phyloP scores from a whole-genome alignment of 2,797 vertebrate genomes.

The Brachymystax lenok region DNA sequence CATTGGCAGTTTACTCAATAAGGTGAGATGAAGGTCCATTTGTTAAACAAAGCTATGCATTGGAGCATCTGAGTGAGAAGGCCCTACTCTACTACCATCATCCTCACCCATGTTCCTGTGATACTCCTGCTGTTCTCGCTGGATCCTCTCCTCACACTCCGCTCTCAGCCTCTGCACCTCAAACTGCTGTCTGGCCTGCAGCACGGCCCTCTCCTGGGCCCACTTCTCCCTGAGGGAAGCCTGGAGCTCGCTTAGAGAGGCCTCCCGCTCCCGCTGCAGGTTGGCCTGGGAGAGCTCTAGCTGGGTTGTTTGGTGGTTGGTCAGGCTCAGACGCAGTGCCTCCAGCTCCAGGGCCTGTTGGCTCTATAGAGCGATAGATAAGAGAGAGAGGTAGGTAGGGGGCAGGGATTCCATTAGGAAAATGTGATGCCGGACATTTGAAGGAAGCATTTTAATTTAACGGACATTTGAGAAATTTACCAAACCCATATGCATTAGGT shows the following conservation, averaged over 20 bases:
- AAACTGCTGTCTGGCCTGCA: conserved; percentile 79
- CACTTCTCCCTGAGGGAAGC: conserved; percentile 79
- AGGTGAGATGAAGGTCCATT: too few relatives aligned
- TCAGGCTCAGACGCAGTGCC: conserved; percentile 83
- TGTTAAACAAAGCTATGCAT: too few relatives aligned
- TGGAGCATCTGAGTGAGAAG: background rate
- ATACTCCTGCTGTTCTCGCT: conserved; percentile 64
- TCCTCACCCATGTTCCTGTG: conserved; percentile 76
- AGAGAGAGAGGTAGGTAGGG: background rate
- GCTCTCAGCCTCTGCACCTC: conserved; percentile 75
- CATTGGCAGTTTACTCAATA: too few relatives aligned
- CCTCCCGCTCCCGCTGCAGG: conserved; percentile 83
- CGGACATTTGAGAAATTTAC: too few relatives aligned
- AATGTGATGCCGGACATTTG: too few relatives aligned
- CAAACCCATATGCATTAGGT: too few relatives aligned
- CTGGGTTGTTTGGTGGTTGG: conserved; percentile 78
- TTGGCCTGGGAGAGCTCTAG: conserved; percentile 81
- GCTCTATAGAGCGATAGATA: conserved; percentile 59
- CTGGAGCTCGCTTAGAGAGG: conserved; percentile 76
- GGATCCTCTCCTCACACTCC: conserved; percentile 62
- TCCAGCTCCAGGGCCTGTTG: conserved; percentile 83
- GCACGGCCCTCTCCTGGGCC: conserved; percentile 80
- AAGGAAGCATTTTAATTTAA: too few relatives aligned
- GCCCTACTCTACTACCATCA: background rate
- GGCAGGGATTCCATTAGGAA: background rate